Base-by-base conservation (phyloP, 2,888 invertebrate genomes). In the Hololepta plana region DNA sequence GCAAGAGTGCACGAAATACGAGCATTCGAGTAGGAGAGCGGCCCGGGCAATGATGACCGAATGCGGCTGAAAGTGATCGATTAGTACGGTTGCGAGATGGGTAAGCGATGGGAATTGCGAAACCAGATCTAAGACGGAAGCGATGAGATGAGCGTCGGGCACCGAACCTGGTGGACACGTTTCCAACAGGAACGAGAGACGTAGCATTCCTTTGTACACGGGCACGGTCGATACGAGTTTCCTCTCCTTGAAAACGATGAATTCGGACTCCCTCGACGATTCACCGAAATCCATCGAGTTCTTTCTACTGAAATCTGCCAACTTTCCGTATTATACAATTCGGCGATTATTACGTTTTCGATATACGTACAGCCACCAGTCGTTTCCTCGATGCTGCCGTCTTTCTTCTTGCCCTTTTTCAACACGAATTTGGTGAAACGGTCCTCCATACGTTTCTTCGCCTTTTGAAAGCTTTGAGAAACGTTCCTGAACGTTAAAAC, bases 1-100 rank as follows among this genome's bases (percentile, higher is more conserved):
- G 53, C 98, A 99, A 37, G 87, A 74, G 47, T 96, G 93, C 2
- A 99, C 95, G 40, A 96, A 81, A 50, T 93, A 80, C 0, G 93
- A 81, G 51, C 95, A 95, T 55, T 99, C 98, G 32, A 99, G 54
- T 4, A 96, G 57, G 27, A 96, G 67, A 0, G 87, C 76, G 3
- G 98, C 96, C 46, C 95, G 63, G 1, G 91, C 73, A 0, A 95
- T 79, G 1, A 96, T 75, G 0, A 96, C 91, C 1, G 96, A 90
- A 51, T 91, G 79, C 15, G 96, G 82, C 74, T 85, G 51, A 20
- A 55, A 55, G 14, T 10, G 10, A 28, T 29, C 22, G 22, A 7
- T 22, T 14, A 26, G n/a, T n/a, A n/a, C n/a, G n/a, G n/a, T 10
- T 26, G 9, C 6, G 20, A 27, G n/a, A 10, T 8, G 9, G 25